Evolutionary conservation across 2,888 invertebrate species (phyloP).

Genomic region (Zhengitettix transpicula): DNA sequence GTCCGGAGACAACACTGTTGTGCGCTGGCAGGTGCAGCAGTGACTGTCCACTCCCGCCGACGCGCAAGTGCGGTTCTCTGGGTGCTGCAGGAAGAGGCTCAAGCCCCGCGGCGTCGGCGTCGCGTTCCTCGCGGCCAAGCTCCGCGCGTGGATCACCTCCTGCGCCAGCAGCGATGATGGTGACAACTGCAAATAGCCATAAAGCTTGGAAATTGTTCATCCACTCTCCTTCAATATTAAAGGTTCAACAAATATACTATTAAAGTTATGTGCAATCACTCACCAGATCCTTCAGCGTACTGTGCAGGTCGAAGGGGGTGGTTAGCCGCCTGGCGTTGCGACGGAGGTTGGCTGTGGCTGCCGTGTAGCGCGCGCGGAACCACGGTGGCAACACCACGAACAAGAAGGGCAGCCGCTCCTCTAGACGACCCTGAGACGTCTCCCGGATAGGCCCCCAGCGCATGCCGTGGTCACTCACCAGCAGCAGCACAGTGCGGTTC

Average conservation of each 20-base stretch:
- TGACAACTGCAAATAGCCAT: background rate
- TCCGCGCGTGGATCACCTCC: background rate
- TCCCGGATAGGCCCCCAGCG: conserved; percentile 68
- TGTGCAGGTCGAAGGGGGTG: conserved; percentile 70
- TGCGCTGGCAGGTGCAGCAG: conserved; percentile 76
- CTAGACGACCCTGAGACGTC: conserved; percentile 73
- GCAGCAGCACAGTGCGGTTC: conserved; percentile 45
- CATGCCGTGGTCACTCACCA: conserved; percentile 80
- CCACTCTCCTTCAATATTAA: too few species aligned
- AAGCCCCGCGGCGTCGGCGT: conserved; percentile 41
- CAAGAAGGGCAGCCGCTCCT: conserved; percentile 73
- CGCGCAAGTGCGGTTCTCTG: conserved; percentile 53
- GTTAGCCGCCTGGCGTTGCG: conserved; percentile 54
- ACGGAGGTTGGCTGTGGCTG: conserved; percentile 44
- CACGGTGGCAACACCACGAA: conserved; percentile 54
- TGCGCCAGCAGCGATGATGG: background rate
- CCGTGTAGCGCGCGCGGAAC: conserved; percentile 43
- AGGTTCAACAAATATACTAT: too few species aligned
- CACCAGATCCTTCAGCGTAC: conserved; percentile 55
- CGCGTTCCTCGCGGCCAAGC: background rate
- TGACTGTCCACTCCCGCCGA: conserved; percentile 63
- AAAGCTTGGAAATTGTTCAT: too few species aligned
- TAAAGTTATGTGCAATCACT: too few species aligned
- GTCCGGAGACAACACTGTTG: conserved; percentile 34
- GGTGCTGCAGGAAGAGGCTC: conserved; percentile 62